Base-by-base conservation (phyloP, 1,140 invertebrate genomes). In the Drosophila elegans region DNA sequence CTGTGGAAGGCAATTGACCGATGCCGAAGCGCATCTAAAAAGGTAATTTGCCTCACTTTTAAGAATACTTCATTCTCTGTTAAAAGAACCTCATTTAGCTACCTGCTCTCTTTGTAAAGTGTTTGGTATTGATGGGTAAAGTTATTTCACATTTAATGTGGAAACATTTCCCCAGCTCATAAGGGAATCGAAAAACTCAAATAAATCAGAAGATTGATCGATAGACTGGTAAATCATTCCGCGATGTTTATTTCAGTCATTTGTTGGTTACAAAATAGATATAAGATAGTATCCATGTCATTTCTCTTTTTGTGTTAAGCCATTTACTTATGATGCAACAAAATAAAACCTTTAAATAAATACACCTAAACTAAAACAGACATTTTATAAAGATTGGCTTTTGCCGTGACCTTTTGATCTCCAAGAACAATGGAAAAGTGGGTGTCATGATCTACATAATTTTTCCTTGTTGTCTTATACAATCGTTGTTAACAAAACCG, bases 61-160 rank as follows among this genome's bases (percentile, higher is more conserved):
- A 36, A 51, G 42, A 57, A 51, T 51, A 54, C 64, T 67, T 64
- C 41, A 39, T 38, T 39, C 34, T 34, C 34, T 56, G 74, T 52
- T 66, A 66, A 51, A 44, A 71, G 45, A 44, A 69, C 77, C 52
- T 29, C 6, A 27, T 64, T 60, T 61, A 46, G 53, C 73, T 81
- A 73, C 60, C 64, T 80, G 67, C 27, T 27, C 29, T 10, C 13
- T 68, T 66, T 72, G 52, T 64, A 56, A 59, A 66, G 44, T 34
- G 45, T 48, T 32, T 27, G 21, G 25, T 7, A 64, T 72, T 63
- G 55, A 67, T 73, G 71, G 49, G 80, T 61, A 32, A 49, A 76
- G 76, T 84, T 78, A 79, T 75, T 78, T 84, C 61, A 71, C 80
- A 60, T 84, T 74, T 60, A 76, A 84, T 83, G 80, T 84, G 80